Conservation (phyloP, 2,797 vertebrate species). For the Diplodus puntazzo region DNA sequence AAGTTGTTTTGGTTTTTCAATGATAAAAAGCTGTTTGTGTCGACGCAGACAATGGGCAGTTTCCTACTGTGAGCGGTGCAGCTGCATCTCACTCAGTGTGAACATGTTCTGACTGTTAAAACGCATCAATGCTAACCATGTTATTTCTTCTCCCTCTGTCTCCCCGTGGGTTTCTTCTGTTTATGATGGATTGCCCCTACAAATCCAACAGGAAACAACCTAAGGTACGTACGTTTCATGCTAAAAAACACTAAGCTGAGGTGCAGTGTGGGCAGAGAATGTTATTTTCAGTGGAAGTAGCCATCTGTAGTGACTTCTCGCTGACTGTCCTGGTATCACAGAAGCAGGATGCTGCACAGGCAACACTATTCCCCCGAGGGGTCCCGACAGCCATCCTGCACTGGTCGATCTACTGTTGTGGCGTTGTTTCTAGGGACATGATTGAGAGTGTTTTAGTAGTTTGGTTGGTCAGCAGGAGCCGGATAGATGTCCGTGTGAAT, state of each 20-base stretch:
- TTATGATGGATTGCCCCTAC: conserved; percentile 32
- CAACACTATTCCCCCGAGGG: conserved; percentile 17
- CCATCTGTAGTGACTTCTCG: conserved; percentile 18
- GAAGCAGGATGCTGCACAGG: conserved; percentile 30
- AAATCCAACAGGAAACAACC: conserved; percentile 80
- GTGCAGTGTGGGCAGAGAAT: conserved; percentile 8
- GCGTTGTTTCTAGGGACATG: conserved; percentile 63
- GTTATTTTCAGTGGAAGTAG: conserved; percentile 20
- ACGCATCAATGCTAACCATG: conserved; percentile 58
- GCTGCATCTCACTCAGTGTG: conserved; percentile 41
- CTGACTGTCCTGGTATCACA: conserved; percentile 27
- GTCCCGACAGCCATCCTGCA: conserved; percentile 34
- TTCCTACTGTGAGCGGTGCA: conserved; percentile 44
- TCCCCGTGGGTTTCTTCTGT: conserved; percentile 18
- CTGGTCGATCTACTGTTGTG: conserved; percentile 46
- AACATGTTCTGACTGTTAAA: conserved; percentile 59
- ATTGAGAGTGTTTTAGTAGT: conserved; percentile 67
- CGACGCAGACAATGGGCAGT: conserved; percentile 25
- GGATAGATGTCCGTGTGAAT: conserved; percentile 84
- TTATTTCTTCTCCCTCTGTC: conserved; percentile 49
- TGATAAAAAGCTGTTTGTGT: conserved; percentile 21
- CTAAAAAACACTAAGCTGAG: conserved; percentile 18
- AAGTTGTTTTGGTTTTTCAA: conserved; percentile 1
- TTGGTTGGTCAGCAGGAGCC: conserved; percentile 79
- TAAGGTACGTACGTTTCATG: conserved; percentile 79